These are phyloP conservation scores for Dipodomys ordii DNA, from an alignment of 2,113 vertebrate species.

Conservation along the genomic window DNA sequence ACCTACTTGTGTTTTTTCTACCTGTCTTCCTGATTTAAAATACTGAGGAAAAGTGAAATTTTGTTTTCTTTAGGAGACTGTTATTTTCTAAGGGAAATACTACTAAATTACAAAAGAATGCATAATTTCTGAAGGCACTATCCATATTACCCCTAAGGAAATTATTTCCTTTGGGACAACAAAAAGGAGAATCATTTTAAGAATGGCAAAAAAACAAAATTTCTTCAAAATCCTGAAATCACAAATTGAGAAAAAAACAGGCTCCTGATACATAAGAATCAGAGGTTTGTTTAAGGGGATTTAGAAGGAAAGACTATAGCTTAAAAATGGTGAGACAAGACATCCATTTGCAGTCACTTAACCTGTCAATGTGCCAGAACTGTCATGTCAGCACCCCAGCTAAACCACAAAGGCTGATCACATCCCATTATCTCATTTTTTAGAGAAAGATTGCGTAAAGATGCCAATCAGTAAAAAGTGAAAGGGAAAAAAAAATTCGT, in stretches of 20 bases:
- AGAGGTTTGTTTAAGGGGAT: not conserved
- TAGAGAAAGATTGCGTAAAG: constrained; percentile 67
- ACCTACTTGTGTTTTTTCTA: not conserved
- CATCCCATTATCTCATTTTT: constrained; percentile 78
- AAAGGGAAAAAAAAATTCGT: not conserved
- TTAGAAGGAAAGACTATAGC: not conserved
- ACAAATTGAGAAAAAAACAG: constrained; percentile 29
- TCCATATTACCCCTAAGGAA: not conserved
- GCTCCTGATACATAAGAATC: not conserved
- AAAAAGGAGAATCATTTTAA: not conserved
- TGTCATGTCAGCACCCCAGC: constrained; percentile 69
- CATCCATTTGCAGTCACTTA: constrained; percentile 78
- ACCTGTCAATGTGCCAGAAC: constrained; percentile 77
- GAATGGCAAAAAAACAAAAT: not conserved
- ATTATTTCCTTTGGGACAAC: not conserved
- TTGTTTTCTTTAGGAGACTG: not conserved
- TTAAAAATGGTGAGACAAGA: constrained; percentile 61
- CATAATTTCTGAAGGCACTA: not conserved
- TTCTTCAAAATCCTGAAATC: not conserved
- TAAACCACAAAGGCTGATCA: constrained; percentile 65
- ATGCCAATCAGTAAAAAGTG: constrained; percentile 72
- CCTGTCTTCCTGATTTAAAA: not conserved
- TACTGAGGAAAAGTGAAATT: not conserved
- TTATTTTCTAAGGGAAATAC: not conserved
- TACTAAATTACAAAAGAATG: not conserved